Percentiles rank a stretch among this genome's conserved stretches.
These are phyloP conservation scores for Congeria kusceri DNA, from an alignment of 2,888 invertebrate species.

Conservation along the genomic window DNA sequence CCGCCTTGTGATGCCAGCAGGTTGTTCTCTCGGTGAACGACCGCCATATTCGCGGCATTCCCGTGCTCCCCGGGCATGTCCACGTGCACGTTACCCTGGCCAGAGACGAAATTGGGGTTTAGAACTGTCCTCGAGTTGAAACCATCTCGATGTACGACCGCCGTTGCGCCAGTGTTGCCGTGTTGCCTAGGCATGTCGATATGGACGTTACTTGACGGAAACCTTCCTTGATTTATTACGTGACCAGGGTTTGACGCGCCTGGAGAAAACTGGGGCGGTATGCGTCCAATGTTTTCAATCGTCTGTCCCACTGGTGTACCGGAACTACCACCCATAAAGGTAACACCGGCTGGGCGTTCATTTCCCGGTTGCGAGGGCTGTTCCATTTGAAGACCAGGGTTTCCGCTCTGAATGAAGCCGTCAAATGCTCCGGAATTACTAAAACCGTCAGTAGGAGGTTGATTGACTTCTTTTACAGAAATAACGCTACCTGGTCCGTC, in stretches of 20 bases:
- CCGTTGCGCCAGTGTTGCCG: not conserved
- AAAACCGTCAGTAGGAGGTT: no score
- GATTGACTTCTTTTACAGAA: no score
- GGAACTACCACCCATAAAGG: not conserved
- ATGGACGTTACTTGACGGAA: not conserved
- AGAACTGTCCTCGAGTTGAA: not conserved
- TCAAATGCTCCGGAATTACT: no score
- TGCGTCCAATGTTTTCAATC: not conserved
- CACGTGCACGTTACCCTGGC: not conserved
- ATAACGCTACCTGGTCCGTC: no score
- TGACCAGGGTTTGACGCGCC: not conserved
- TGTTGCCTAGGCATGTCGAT: not conserved
- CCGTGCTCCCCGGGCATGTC: slow-evolving; percentile 26
- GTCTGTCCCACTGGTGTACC: not conserved
- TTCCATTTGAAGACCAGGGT: no score
- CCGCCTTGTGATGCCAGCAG: not conserved
- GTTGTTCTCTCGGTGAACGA: slow-evolving; percentile 4
- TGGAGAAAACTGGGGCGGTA: no score
- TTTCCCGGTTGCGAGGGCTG: no score
- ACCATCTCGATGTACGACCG: not conserved
- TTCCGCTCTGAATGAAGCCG: no score
- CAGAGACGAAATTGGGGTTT: not conserved
- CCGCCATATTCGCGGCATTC: not conserved
- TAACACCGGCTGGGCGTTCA: no score
- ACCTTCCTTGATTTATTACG: slow-evolving; percentile 4